These are phyloP conservation scores for Plagodis pulveraria DNA, from an alignment of 2,888 invertebrate genomes.

Conservation along the genomic window DNA sequence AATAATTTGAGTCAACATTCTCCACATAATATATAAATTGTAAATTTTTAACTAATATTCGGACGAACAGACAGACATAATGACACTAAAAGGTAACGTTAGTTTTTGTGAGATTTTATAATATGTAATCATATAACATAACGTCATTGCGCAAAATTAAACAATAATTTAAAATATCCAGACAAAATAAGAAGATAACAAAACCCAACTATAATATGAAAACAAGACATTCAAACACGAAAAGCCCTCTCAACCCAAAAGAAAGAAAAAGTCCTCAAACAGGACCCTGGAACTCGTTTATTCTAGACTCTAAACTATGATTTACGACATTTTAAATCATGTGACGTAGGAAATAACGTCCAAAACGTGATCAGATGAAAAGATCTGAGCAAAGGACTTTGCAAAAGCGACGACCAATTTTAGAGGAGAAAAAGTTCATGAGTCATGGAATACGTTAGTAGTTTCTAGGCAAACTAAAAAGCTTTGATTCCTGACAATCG, in stretches of 20 bases:
- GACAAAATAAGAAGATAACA: background rate
- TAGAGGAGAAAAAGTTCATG: constrained; percentile 37
- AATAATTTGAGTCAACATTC: too few species aligned
- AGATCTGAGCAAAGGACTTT: constrained; percentile 35
- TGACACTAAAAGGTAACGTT: too few species aligned
- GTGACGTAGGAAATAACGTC: constrained; percentile 36
- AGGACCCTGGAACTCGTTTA: constrained; percentile 42
- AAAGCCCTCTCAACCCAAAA: constrained; percentile 38
- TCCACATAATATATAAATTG: too few species aligned
- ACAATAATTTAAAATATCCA: too few species aligned
- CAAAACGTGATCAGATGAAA: constrained; percentile 32
- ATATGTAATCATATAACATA: too few species aligned
- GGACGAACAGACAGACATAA: too few species aligned
- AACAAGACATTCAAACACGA: constrained; percentile 35
- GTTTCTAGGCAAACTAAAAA: constrained; percentile 38
- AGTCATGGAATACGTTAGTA: constrained; percentile 39
- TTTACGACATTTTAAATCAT: constrained; percentile 40
- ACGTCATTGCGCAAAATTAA: too few species aligned
- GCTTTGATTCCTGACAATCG: constrained; percentile 8
- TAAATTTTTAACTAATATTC: too few species aligned
- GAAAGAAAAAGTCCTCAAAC: constrained; percentile 32
- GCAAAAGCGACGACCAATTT: constrained; percentile 39
- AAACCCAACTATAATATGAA: constrained; percentile 8
- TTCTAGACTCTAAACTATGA: constrained; percentile 41
- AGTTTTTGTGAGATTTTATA: too few species aligned